Evolutionary conservation across 2,888 invertebrate genomes (phyloP).

Genomic region (Poecilobothrus nobilitatus): DNA sequence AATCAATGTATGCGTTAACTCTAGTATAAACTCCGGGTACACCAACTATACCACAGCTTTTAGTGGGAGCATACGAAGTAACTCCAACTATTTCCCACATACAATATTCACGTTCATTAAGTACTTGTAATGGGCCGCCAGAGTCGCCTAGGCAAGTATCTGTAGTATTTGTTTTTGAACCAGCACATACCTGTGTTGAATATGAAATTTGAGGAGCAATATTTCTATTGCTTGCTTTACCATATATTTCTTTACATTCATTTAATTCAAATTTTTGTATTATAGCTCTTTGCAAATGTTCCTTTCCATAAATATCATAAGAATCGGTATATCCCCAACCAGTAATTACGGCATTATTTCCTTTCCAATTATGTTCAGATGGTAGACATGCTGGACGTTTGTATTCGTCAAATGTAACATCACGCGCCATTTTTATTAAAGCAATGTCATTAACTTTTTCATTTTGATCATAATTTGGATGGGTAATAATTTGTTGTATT

Average conservation of each 20-base stretch:
- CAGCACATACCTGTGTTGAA: slow-evolving; percentile 50
- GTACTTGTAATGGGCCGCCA: slow-evolving; percentile 53
- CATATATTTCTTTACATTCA: slow-evolving; percentile 38
- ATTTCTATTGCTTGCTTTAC: background rate
- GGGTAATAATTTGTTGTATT: slow-evolving; percentile 34
- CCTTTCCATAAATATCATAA: slow-evolving; percentile 27
- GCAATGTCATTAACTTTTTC: slow-evolving; percentile 47
- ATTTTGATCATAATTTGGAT: slow-evolving; percentile 40
- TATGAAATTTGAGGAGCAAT: slow-evolving; percentile 42
- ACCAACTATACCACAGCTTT: slow-evolving; percentile 39
- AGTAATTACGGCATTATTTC: slow-evolving; percentile 36
- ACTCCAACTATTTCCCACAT: slow-evolving; percentile 47
- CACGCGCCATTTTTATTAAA: slow-evolving; percentile 42
- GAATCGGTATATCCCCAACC: slow-evolving; percentile 46
- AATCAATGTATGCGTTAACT: slow-evolving; percentile 48
- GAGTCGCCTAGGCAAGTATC: slow-evolving; percentile 58
- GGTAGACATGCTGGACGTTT: slow-evolving; percentile 47
- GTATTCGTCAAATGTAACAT: slow-evolving; percentile 37
- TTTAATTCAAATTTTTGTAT: slow-evolving; percentile 40
- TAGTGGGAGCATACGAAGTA: slow-evolving; percentile 43
- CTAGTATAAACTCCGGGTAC: slow-evolving; percentile 53
- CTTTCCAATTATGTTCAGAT: slow-evolving; percentile 27
- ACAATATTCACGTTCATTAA: slow-evolving; percentile 37
- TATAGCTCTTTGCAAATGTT: slow-evolving; percentile 47
- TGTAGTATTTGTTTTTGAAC: slow-evolving; percentile 37